Evolutionary conservation across 2,113 vertebrate species (phyloP).

Genomic region (Fulica atra): DNA sequence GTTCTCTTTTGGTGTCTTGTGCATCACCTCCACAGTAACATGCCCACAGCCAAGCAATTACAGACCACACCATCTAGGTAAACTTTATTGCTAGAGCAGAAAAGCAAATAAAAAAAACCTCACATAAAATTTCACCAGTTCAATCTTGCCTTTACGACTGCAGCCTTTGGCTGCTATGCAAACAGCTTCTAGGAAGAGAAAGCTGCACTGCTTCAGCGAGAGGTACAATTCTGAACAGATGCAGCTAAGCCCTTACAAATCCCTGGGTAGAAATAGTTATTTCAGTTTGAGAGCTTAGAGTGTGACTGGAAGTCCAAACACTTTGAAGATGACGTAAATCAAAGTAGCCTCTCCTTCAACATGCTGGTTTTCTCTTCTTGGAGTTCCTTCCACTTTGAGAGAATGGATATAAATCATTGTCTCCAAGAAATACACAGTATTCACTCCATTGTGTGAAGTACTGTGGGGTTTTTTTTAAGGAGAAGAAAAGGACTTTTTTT

Average conservation of each 20-base stretch:
- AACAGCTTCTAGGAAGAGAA: neutral
- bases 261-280: neutral
- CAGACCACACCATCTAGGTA: neutral
- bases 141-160: neutral
- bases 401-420: neutral
- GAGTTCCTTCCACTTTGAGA: neutral
- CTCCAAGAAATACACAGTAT: neutral
- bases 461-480: neutral
- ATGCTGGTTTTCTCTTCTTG: neutral
- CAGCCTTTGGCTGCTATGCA: neutral
- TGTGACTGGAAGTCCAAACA: neutral
- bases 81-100: neutral
- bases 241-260: slow-evolving; percentile 39
- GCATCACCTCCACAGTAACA: neutral
- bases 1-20: neutral
- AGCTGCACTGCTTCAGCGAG: neutral
- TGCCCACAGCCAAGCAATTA: neutral
- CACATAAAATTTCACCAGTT: neutral
- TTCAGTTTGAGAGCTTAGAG: neutral
- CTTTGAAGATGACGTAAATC: neutral
- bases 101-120: neutral
- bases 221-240: slow-evolving; percentile 38
- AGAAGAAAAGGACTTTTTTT: neutral
- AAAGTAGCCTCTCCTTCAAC: neutral
- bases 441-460: neutral